Evolutionary conservation across 2,888 invertebrate species (phyloP), one percentile per base, ranked within the genome.

Genomic region (Operophtera brumata): DNA sequence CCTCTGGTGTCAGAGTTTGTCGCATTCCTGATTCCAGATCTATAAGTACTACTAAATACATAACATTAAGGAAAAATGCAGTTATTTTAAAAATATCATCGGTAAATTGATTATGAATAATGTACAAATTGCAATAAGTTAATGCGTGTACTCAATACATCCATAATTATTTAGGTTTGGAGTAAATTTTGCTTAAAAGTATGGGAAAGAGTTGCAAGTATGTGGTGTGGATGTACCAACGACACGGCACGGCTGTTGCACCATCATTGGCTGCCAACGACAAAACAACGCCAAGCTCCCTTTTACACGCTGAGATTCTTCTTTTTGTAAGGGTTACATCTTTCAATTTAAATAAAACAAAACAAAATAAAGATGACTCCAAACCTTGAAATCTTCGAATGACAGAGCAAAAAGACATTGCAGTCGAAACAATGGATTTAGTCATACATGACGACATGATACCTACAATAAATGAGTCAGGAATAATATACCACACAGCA

Each of bases 371-470:
- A 52, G 10, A 46, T 20, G 44, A 51, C 12, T 25, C 34, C 47
- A 28, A 51, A 46, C 46, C 46, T 52, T 52, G 51, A 51, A 51
- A 40, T 41, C 36, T 46, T 41, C 36, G 52, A 46, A 36, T 41
- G 43, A 40, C 45, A 52, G 28, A 46, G 28, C 40, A 20, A 34
- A 37, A 40, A 10, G 12, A 50, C 20, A 20, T 20, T 25, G 13
- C 14, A 34, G 5, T 7, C n/a, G 26, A 51, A 42, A 52, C 52
- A 52, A 52, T 46, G 36, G 41, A 45, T 46, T 46, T 46, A 46
- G 52, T 52, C 46, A 51, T 46, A 41, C 30, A 30, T 25, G 39
- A 20, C 20, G 20, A 4, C 4, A 4, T 20, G 20, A 20, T 20
- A 20, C 2, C n/a, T n/a, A n/a, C n/a, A 35, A 52, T 32, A n/a